A percentile compares a stretch with the other conserved stretches of the same genome.
Evolutionary conservation across 2,113 vertebrate genomes (phyloP).

Genomic region (Sterrhoptilus dennistouni): DNA sequence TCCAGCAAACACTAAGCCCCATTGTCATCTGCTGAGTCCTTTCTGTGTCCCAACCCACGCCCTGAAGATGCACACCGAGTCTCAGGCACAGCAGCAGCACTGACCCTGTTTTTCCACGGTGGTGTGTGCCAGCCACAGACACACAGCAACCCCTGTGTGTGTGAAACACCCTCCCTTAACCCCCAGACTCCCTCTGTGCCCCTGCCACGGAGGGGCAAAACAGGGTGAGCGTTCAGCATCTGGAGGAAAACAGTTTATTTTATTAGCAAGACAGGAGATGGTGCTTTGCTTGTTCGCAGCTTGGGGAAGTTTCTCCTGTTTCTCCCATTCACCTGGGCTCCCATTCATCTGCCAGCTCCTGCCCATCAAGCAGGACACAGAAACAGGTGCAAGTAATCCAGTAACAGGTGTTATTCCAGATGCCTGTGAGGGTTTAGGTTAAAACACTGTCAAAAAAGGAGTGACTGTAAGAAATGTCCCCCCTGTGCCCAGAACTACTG

Average conservation of each 20-base stretch:
- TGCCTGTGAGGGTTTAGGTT: background rate
- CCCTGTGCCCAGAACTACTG: fast-evolving
- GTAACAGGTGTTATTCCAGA: background rate
- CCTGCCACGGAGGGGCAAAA: background rate
- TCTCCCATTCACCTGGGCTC: background rate
- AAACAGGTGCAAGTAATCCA: background rate
- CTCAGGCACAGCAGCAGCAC: background rate
- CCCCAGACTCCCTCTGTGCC: background rate
- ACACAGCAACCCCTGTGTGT: background rate
- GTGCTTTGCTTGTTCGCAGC: background rate
- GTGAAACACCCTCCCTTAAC: background rate
- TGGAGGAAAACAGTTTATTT: background rate
- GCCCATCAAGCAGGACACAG: background rate
- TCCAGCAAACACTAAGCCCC: background rate
- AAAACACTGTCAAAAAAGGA: background rate
- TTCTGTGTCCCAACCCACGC: background rate
- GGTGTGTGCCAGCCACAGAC: background rate
- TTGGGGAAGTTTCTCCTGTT: background rate
- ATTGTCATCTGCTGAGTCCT: constrained; percentile 26
- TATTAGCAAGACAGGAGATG: background rate
- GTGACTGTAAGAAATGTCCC: background rate
- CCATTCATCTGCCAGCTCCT: background rate
- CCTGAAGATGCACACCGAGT: background rate
- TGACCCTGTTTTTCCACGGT: background rate
- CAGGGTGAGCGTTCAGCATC: background rate